Percentiles rank a stretch among this genome's conserved stretches.
These are phyloP conservation scores for Pangasianodon gigas DNA, from an alignment of 2,113 vertebrate genomes.

Conservation along the genomic window DNA sequence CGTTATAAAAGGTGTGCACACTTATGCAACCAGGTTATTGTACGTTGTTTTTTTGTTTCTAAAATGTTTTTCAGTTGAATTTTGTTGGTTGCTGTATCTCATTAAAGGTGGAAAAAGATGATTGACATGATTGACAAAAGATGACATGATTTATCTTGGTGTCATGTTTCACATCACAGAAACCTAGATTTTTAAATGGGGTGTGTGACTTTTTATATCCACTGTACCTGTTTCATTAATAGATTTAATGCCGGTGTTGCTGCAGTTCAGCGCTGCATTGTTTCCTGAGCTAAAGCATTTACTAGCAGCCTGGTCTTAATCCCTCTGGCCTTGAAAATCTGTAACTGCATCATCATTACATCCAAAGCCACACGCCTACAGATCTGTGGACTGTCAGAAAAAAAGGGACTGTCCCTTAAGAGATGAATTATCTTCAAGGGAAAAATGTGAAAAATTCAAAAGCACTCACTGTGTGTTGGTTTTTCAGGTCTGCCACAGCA, in stretches of 20 bases:
- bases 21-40: too few relatives aligned
- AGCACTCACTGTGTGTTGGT: neutral
- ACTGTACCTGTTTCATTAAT: neutral
- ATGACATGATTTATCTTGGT: neutral
- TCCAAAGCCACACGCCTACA: neutral
- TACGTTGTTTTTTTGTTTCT: too few relatives aligned
- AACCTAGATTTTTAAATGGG: too few relatives aligned
- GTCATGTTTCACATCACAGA: neutral
- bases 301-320: neutral
- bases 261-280: neutral
- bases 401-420: neutral
- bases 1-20: too few relatives aligned
- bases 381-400: neutral
- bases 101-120: neutral
- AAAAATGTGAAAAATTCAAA: neutral
- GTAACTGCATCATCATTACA: neutral
- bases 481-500: slow-evolving; percentile 92
- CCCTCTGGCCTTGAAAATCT: neutral
- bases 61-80: too few relatives aligned
- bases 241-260: neutral
- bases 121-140: too few relatives aligned
- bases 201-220: neutral
- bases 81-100: too few relatives aligned
- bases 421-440: neutral
- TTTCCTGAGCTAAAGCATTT: neutral